Conservation (phyloP, 1,140 invertebrate genomes). For the Oreohelix idahoensis region DNA sequence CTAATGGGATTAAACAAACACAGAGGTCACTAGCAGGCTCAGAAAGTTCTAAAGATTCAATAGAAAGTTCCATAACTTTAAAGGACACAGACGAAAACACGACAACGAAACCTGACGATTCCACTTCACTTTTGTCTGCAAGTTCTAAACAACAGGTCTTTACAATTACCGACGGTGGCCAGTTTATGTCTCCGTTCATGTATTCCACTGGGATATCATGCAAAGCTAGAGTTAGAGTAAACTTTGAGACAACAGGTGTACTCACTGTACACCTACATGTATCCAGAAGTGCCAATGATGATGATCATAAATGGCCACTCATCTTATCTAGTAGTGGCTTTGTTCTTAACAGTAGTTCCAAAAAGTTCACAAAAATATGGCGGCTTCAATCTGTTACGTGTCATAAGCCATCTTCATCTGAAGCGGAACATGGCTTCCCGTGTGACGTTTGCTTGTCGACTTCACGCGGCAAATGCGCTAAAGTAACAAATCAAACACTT, state of each 20-base stretch:
- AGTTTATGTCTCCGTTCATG: background rate
- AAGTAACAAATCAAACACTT: background rate
- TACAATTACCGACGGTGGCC: no score
- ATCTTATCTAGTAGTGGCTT: background rate
- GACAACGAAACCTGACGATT: no score
- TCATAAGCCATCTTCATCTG: background rate
- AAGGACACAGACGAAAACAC: no score
- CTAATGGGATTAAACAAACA: no score
- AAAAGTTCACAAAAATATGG: background rate
- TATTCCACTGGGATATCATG: background rate
- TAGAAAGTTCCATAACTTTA: no score
- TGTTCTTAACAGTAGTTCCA: background rate
- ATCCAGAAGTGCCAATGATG: background rate
- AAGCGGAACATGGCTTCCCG: background rate
- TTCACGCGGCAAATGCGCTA: background rate
- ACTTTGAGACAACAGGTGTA: background rate
- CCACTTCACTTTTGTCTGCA: no score
- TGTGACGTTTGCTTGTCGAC: background rate
- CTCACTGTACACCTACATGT: background rate
- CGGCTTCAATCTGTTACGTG: background rate
- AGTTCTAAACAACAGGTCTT: no score
- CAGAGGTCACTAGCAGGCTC: no score
- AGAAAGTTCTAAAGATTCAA: no score
- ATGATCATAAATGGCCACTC: background rate
- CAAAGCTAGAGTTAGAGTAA: background rate